These are phyloP conservation scores for Calcarius lapponicus DNA, from an alignment of 2,797 vertebrate genomes.

Conservation along the genomic window DNA sequence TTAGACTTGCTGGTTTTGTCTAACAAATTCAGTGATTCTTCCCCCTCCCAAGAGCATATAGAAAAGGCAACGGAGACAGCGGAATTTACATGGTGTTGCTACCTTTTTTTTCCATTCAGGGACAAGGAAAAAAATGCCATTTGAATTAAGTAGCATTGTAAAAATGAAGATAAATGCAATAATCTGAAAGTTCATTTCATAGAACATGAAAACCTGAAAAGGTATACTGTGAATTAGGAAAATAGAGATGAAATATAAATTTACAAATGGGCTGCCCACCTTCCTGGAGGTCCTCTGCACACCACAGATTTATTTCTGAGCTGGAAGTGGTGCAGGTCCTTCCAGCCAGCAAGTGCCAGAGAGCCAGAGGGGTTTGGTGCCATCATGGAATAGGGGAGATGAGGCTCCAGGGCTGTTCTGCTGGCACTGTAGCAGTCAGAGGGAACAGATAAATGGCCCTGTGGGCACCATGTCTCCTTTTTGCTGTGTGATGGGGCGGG, in stretches of 20 bases:
- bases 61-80: not conserved
- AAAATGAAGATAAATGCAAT: not conserved
- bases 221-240: not conserved
- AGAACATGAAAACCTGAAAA: not conserved
- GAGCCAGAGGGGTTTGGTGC: not conserved
- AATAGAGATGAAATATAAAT: not conserved
- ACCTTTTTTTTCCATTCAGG: not conserved
- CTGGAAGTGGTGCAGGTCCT: not conserved
- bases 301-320: not conserved
- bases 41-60: not conserved
- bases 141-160: not conserved
- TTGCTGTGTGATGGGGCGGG: accelerated
- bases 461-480: not conserved
- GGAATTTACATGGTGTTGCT: not conserved
- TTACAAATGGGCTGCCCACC: not conserved
- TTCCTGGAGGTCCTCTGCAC: not conserved
- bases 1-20: not conserved
- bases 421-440: not conserved
- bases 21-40: not conserved
- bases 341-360: not conserved
- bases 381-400: not conserved
- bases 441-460: not conserved
- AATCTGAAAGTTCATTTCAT: not conserved
- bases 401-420: not conserved
- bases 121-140: not conserved